These are phyloP conservation scores for Neoarius graeffei DNA, from an alignment of 2,113 vertebrate species.

Conservation along the genomic window DNA sequence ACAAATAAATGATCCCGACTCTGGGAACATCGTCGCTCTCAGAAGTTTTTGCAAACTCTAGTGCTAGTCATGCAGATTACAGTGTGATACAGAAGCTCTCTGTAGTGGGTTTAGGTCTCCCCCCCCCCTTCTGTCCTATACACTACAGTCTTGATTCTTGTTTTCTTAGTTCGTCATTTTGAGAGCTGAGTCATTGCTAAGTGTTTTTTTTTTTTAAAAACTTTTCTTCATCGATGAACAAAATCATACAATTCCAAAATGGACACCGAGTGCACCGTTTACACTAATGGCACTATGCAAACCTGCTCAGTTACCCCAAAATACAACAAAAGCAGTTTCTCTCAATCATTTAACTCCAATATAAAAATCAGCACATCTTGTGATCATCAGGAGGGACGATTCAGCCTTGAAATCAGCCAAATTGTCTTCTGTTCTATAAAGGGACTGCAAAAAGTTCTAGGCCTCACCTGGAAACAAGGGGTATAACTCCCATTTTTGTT, in stretches of 20 bases:
- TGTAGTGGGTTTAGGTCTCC: too few relatives aligned
- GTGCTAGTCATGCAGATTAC: too few relatives aligned
- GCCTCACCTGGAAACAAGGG: too few relatives aligned
- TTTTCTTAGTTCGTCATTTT: not conserved
- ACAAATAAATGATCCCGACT: not conserved
- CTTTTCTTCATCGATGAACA: not conserved
- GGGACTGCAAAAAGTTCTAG: too few relatives aligned
- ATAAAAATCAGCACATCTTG: not conserved
- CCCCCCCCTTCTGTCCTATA: not conserved
- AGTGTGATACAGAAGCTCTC: too few relatives aligned
- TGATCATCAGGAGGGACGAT: not conserved
- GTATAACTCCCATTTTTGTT: too few relatives aligned
- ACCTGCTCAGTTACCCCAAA: not conserved
- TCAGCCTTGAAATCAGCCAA: not conserved
- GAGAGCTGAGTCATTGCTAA: not conserved
- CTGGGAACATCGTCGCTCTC: not conserved
- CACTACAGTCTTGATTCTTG: too few relatives aligned
- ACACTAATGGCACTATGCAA: not conserved
- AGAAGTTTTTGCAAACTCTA: too few relatives aligned
- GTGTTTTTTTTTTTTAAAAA: not conserved
- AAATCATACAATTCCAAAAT: not conserved
- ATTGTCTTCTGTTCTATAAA: not conserved
- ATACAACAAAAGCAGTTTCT: not conserved
- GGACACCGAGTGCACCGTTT: not conserved
- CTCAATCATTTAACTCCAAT: not conserved